These are phyloP conservation scores for Agelastica alni DNA, from an alignment of 2,888 invertebrate species.

Conservation along the genomic window DNA sequence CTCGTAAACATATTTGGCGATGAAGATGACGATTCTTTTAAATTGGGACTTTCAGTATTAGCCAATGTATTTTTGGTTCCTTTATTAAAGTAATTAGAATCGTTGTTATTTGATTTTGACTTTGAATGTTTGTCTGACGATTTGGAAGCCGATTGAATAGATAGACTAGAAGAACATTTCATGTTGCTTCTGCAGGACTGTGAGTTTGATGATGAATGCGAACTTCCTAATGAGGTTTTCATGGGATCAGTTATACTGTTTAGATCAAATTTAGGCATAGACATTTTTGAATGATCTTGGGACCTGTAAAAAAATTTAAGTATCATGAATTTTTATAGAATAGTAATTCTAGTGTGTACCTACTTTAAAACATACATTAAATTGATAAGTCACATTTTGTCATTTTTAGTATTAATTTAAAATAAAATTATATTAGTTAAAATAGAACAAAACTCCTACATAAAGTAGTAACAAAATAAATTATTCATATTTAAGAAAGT, in stretches of 20 bases:
- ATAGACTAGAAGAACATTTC: constrained; percentile 45
- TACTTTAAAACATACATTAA: no score
- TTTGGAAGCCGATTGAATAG: constrained; percentile 50
- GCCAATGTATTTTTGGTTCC: constrained; percentile 33
- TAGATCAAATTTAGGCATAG: constrained; percentile 13
- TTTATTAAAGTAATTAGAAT: constrained; percentile 42
- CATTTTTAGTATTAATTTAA: no score
- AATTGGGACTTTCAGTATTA: constrained; percentile 29
- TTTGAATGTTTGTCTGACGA: constrained; percentile 26
- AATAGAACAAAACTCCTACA: no score
- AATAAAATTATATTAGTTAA: background rate
- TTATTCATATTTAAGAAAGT: no score
- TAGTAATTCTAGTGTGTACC: no score
- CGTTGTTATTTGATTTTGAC: constrained; percentile 34
- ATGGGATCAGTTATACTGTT: constrained; percentile 11
- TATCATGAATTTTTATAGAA: no score
- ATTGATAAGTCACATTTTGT: no score
- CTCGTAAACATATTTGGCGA: constrained; percentile 55
- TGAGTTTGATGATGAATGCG: constrained; percentile 22
- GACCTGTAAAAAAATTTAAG: constrained; percentile 20
- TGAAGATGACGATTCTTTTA: constrained; percentile 47
- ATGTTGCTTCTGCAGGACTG: constrained; percentile 16
- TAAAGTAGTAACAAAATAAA: no score
- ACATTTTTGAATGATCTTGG: constrained; percentile 33
- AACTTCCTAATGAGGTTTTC: constrained; percentile 30